Evolutionary conservation across 2,888 invertebrate species (phyloP).

Genomic region (Platerodrilus igneus): DNA sequence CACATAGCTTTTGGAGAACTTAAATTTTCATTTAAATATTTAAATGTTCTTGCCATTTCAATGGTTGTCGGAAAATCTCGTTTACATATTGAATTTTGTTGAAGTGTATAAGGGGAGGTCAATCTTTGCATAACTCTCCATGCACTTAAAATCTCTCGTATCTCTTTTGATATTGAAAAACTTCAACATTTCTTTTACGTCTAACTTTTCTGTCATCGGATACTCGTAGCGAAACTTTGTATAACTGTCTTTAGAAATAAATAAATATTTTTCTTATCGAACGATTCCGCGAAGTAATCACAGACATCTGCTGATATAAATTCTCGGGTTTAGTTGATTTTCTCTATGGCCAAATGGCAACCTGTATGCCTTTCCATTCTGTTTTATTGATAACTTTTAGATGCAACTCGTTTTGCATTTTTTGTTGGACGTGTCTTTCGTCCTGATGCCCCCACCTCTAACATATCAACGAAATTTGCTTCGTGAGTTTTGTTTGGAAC

Average conservation of each 20-base stretch:
- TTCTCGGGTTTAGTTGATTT: neutral
- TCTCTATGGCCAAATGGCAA: conserved; percentile 1
- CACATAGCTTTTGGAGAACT: no score
- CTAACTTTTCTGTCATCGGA: no score
- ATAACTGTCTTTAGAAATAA: neutral
- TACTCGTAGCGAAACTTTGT: no score
- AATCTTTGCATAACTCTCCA: neutral
- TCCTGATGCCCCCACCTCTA: neutral
- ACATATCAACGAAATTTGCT: no score
- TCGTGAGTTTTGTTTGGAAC: no score
- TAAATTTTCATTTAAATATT: conserved; percentile 1
- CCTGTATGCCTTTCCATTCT: conserved; percentile 2
- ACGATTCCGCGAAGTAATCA: neutral
- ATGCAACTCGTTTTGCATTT: neutral
- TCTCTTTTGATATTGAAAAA: no score
- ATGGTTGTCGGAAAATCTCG: neutral
- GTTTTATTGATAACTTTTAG: neutral
- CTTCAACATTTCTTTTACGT: no score
- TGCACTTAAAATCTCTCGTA: neutral
- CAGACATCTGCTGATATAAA: neutral
- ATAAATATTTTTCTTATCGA: no score
- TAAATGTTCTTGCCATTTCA: conserved; percentile 2
- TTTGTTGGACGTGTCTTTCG: neutral
- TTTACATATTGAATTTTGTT: neutral
- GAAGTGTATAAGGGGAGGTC: neutral